phyloP scores from a whole-genome alignment of 2,797 vertebrate species.

The Bovichtus diacanthus region DNA sequence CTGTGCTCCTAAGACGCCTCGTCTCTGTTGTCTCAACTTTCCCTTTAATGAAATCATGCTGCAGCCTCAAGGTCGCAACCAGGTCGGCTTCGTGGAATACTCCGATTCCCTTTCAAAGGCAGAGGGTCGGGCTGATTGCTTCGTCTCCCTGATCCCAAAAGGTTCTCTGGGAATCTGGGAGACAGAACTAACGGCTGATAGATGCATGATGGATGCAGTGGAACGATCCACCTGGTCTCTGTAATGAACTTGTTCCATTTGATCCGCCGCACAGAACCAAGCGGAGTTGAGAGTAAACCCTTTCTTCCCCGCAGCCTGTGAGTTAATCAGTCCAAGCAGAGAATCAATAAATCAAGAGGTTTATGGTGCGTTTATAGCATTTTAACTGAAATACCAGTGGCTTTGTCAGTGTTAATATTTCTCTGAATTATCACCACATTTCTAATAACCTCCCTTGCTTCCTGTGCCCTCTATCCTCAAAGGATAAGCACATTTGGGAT shows the following conservation, averaged over 20 bases:
- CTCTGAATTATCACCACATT: not conserved
- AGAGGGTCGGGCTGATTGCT: slow-evolving; percentile 13
- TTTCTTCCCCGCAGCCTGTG: not conserved
- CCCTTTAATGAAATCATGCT: slow-evolving; percentile 78
- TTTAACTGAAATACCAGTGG: not conserved
- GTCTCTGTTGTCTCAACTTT: slow-evolving; percentile 50
- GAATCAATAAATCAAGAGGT: slow-evolving; percentile 13
- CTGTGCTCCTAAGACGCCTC: slow-evolving; percentile 34
- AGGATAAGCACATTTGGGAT: not conserved
- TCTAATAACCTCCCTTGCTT: not conserved
- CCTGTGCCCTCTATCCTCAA: not conserved
- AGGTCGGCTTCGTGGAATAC: slow-evolving; percentile 71
- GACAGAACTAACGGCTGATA: slow-evolving; percentile 60
- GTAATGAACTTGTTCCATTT: slow-evolving; percentile 72
- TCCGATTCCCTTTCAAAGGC: slow-evolving; percentile 56
- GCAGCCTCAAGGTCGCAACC: slow-evolving; percentile 74
- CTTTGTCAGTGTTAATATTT: not conserved
- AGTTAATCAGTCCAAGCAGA: slow-evolving; percentile 8
- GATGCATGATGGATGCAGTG: slow-evolving; percentile 63
- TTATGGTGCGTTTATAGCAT: not conserved
- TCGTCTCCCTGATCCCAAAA: slow-evolving; percentile 49
- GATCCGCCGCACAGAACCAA: slow-evolving; percentile 20
- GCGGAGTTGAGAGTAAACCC: slow-evolving; percentile 10
- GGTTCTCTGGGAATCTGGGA: slow-evolving; percentile 61
- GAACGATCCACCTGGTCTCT: slow-evolving; percentile 57